These are phyloP conservation scores for Daubentonia madagascariensis DNA, from an alignment of 2,113 vertebrate species.

Conservation along the genomic window DNA sequence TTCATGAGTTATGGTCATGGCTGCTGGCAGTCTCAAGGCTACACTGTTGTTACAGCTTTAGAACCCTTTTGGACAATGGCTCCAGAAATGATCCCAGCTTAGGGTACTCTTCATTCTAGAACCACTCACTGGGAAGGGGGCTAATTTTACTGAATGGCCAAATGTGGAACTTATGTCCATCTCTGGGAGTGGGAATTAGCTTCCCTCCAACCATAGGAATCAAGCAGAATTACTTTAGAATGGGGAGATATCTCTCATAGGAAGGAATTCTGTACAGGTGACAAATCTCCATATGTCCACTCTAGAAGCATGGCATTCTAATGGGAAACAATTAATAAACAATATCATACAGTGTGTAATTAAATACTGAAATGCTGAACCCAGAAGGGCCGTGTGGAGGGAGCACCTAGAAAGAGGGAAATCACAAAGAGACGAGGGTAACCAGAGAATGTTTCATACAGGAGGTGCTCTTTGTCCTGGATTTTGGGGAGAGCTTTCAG, in stretches of 20 bases:
- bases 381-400: neutral
- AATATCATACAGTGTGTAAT: neutral
- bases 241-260: neutral
- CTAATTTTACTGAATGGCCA: neutral
- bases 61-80: neutral
- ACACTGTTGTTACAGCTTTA: neutral
- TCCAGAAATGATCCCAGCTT: neutral
- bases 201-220: neutral
- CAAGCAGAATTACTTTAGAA: neutral
- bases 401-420: neutral
- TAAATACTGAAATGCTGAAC: neutral
- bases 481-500: constrained; percentile 5
- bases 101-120: neutral
- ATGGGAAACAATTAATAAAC: neutral
- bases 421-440: neutral
- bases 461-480: neutral
- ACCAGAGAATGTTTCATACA: neutral
- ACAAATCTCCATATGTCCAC: neutral
- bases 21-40: neutral
- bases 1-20: no score
- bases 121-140: neutral
- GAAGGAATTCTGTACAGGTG: neutral
- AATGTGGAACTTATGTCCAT: neutral
- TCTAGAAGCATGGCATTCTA: neutral
- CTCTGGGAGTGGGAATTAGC: neutral